These are phyloP conservation scores for Cebus imitator DNA, from an alignment of 2,113 vertebrate species.

Conservation along the genomic window DNA sequence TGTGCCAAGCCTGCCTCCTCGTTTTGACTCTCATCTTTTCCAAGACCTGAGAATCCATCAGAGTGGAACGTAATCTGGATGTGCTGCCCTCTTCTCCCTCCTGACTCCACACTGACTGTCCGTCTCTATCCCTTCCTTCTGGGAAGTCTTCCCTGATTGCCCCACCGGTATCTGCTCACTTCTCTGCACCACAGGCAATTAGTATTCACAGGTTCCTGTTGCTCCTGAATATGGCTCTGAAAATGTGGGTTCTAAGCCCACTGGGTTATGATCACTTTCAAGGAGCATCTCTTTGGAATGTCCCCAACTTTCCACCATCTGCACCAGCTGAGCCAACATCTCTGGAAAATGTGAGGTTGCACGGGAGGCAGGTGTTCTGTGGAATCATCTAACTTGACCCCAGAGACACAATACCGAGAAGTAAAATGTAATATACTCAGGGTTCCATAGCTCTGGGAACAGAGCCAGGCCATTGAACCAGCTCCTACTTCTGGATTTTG, in stretches of 20 bases:
- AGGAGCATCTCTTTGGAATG: background rate
- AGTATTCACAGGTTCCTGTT: background rate
- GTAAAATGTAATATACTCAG: background rate
- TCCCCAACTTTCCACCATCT: background rate
- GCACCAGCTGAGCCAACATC: background rate
- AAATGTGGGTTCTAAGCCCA: background rate
- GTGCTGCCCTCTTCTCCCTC: background rate
- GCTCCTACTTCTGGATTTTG: background rate
- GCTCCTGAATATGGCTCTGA: background rate
- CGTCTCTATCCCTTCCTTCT: background rate
- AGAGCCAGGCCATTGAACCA: background rate
- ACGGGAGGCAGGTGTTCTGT: background rate
- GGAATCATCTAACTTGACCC: background rate
- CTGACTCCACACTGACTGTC: background rate
- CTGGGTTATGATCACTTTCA: background rate
- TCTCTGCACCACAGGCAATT: background rate
- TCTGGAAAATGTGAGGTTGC: background rate
- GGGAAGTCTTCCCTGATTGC: background rate
- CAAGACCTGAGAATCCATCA: background rate
- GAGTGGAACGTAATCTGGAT: background rate
- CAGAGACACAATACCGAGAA: background rate
- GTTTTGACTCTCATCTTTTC: background rate
- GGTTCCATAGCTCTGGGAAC: background rate
- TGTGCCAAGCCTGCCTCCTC: background rate
- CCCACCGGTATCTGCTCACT: too few relatives aligned